A percentile compares a stretch with the other conserved stretches of the same genome.
Conservation (phyloP, 2,797 vertebrate species). For the Vireo griseus region DNA sequence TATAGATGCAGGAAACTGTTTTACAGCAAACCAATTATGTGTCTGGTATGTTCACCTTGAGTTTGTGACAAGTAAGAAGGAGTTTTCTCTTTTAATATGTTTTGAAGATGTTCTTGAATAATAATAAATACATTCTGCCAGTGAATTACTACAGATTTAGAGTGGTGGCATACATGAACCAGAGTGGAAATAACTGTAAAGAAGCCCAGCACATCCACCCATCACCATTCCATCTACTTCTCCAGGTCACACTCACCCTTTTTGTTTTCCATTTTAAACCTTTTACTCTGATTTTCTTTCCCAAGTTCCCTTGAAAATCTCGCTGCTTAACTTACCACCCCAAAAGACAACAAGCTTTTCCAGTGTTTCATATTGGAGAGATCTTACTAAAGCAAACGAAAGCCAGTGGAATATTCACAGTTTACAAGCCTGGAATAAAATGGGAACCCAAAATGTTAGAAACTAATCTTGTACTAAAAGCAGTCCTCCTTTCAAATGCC, state of each 20-base stretch:
- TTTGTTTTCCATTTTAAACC: background rate
- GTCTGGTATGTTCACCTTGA: background rate
- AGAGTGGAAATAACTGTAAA: background rate
- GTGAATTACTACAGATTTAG: background rate
- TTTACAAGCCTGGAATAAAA: background rate
- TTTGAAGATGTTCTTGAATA: background rate
- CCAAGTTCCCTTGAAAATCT: background rate
- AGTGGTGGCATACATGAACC: background rate
- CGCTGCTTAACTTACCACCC: background rate
- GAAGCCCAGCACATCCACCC: background rate
- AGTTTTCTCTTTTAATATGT: background rate
- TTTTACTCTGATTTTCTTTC: background rate
- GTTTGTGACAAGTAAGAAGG: background rate
- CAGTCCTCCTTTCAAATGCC: background rate
- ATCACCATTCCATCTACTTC: background rate
- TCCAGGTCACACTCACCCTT: background rate
- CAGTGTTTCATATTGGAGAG: background rate
- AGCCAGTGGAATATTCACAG: background rate
- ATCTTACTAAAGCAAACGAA: background rate
- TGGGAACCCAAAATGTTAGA: background rate
- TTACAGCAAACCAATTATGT: background rate
- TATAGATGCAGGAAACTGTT: background rate
- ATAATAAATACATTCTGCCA: background rate
- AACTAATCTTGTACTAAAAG: background rate
- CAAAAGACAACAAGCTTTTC: background rate